Conservation (phyloP, 2,888 invertebrate species). For the Mesochorus sp. region DNA sequence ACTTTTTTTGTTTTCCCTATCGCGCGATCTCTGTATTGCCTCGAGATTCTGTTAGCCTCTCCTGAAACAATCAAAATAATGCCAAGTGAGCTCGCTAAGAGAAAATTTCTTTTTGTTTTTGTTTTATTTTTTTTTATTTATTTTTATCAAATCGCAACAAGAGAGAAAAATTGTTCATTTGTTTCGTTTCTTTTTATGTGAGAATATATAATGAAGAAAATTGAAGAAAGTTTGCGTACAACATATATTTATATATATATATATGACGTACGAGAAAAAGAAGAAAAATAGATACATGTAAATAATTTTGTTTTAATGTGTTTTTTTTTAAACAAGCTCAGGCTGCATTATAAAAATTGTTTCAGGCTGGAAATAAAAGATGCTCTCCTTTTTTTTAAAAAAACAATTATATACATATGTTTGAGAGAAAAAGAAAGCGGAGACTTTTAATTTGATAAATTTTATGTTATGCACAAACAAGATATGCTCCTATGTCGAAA, state of each 20-base stretch:
- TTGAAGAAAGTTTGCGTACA: conserved; percentile 56
- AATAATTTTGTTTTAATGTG: conserved; percentile 26
- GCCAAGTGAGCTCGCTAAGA: conserved; percentile 77
- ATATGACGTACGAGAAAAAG: conserved; percentile 39
- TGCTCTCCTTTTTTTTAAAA: conserved; percentile 5
- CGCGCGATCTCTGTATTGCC: conserved; percentile 54
- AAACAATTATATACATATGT: background rate
- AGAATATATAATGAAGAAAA: conserved; percentile 33
- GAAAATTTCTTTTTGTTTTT: conserved; percentile 36
- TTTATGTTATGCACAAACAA: too few relatives aligned
- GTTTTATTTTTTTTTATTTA: background rate
- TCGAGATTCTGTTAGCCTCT: conserved; percentile 78
- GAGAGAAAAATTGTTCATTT: conserved; percentile 1
- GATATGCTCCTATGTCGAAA: too few relatives aligned
- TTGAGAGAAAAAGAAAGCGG: too few relatives aligned
- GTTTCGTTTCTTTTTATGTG: conserved; percentile 7
- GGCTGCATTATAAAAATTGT: conserved; percentile 81
- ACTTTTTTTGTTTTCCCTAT: conserved; percentile 48
- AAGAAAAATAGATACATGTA: conserved; percentile 21
- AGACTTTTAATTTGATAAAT: too few relatives aligned
- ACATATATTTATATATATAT: background rate
- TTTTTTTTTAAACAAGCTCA: conserved; percentile 75
- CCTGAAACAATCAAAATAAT: conserved; percentile 85
- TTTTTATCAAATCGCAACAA: conserved; percentile 35
- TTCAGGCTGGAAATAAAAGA: conserved; percentile 78